Evolutionary conservation across 2,888 invertebrate species (phyloP).

Genomic region (Drosophila algonquin): DNA sequence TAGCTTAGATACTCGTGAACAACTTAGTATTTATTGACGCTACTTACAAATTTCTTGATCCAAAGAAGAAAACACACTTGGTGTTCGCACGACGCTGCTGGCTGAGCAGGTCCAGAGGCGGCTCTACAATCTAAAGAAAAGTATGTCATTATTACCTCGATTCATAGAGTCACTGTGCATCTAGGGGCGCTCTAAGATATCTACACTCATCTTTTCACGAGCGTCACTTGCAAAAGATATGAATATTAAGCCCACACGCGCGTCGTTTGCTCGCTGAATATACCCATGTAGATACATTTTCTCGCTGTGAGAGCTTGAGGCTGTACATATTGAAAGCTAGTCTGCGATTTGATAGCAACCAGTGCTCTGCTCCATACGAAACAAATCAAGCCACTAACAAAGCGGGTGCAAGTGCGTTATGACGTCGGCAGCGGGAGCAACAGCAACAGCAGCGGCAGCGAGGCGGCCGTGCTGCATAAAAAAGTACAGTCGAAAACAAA

Average conservation of each 20-base stretch:
- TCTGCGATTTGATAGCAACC: conserved; percentile 10
- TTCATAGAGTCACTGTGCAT: not conserved
- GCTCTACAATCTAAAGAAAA: conserved; percentile 88
- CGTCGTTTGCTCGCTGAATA: conserved; percentile 7
- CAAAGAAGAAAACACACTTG: conserved; percentile 97
- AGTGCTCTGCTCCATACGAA: conserved; percentile 27
- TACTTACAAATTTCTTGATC: conserved; percentile 97
- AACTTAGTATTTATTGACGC: not conserved
- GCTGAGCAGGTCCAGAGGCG: conserved; percentile 90
- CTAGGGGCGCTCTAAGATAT: not conserved
- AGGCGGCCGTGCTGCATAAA: conserved; percentile 62
- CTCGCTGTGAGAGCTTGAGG: not conserved
- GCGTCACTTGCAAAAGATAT: not conserved
- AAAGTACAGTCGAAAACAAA: conserved; percentile 78
- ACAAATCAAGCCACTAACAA: conserved; percentile 35
- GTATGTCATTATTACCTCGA: not conserved
- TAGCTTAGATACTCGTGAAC: not conserved
- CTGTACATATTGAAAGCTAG: conserved; percentile 35
- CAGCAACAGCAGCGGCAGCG: conserved; percentile 32
- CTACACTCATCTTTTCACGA: not conserved
- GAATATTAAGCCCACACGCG: not conserved
- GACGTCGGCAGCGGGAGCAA: conserved; percentile 50
- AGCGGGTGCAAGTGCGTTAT: conserved; percentile 70
- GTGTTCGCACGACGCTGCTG: conserved; percentile 89
- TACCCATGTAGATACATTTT: conserved; percentile 7